These are phyloP conservation scores for Crotalus viridis DNA, from an alignment of 2,113 vertebrate species.

Conservation along the genomic window DNA sequence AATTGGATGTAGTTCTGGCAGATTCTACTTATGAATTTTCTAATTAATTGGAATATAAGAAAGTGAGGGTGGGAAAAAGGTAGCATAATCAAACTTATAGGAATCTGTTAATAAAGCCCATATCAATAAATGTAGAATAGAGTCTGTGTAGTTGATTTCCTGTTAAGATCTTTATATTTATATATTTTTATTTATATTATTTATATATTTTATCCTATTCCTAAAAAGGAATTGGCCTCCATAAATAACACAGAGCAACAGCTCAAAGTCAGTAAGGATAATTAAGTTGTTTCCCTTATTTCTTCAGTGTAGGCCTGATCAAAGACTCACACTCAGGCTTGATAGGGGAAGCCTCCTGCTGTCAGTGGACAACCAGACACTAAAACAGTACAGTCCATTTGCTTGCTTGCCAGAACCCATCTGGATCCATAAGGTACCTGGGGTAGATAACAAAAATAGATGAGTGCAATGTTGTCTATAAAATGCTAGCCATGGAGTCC, in stretches of 20 bases:
- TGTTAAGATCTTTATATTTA: background rate
- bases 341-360: background rate
- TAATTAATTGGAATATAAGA: too few relatives aligned
- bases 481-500: background rate
- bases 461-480: background rate
- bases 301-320: background rate
- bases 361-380: background rate
- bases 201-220: too few relatives aligned
- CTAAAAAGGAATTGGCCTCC: too few relatives aligned
- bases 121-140: background rate
- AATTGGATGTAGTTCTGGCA: too few relatives aligned
- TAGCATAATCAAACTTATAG: background rate
- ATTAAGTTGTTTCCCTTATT: background rate
- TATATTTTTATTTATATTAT: too few relatives aligned
- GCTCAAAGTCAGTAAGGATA: background rate
- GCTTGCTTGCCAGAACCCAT: background rate
- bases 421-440: background rate
- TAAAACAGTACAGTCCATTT: background rate
- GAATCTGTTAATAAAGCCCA: background rate
- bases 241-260: background rate
- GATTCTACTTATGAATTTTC: too few relatives aligned
- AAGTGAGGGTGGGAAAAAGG: too few relatives aligned
- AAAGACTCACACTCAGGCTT: background rate
- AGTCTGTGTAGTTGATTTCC: background rate
- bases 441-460: background rate